A percentile compares a stretch with the other conserved stretches of the same genome.
Conservation (phyloP, 23 tunicate species). For the Botrylloides violaceus region DNA sequence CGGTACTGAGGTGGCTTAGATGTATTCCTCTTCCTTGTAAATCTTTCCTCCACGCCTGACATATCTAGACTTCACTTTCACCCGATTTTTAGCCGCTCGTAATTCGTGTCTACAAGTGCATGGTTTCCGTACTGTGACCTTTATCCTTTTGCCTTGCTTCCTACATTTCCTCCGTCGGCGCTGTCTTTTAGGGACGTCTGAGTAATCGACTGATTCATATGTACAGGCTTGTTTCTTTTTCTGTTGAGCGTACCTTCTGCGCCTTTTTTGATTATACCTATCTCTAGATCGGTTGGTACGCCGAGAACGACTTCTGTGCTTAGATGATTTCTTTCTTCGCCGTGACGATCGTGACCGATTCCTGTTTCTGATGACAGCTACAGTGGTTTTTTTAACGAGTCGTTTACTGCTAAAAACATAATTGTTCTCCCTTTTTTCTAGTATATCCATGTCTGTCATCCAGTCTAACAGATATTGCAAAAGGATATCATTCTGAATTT, state of each 20-base stretch:
- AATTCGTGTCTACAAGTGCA: conserved; percentile 56
- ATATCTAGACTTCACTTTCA: conserved; percentile 49
- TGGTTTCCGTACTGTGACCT: conserved; percentile 5
- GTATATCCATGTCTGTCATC: conserved; percentile 66
- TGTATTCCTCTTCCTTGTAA: conserved; percentile 68
- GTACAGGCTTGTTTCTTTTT: not conserved
- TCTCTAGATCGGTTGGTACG: not conserved
- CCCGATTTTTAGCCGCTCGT: conserved; percentile 43
- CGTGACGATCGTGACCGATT: not conserved
- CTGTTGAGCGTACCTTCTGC: not conserved
- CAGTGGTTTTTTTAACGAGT: conserved; percentile 51
- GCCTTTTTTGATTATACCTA: not conserved
- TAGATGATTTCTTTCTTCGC: not conserved
- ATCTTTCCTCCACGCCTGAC: conserved; percentile 52
- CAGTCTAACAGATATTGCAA: conserved; percentile 60
- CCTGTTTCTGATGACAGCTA: conserved; percentile 21
- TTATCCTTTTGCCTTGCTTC: conserved; percentile 4
- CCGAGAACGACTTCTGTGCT: not conserved
- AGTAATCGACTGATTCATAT: not conserved
- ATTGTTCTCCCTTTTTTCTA: conserved; percentile 14
- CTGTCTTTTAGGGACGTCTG: not conserved
- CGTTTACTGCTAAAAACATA: conserved; percentile 40
- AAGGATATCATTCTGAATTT: conserved; percentile 36
- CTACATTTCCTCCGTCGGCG: not conserved
- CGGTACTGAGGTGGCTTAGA: too few relatives aligned